Evolutionary conservation across 2,888 invertebrate species (phyloP), one percentile per base, ranked within the genome.

Genomic region (Diabrotica balteata): DNA sequence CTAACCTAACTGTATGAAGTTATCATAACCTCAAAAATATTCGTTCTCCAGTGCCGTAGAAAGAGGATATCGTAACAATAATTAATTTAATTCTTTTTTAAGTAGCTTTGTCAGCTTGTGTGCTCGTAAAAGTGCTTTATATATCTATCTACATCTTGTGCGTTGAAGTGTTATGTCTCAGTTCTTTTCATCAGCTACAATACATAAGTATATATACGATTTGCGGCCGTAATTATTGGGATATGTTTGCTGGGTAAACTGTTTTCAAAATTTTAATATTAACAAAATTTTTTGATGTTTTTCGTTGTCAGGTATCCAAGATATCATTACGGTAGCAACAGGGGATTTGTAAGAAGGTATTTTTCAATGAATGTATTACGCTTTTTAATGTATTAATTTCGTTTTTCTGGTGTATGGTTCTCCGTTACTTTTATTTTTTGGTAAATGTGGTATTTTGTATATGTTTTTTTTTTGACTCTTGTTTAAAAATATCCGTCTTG

Each of bases 261-360:
- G 46, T 17, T 7, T 7, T 52, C 52, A 52, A 64, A 64, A 51
- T 58, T 64, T 57, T 50, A 42, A 7, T 57, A 64, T 52, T 64
- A 59, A 58, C 52, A 22, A 69, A 60, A 50, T 59, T 62, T 68
- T 63, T 66, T 62, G 44, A 61, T 63, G 63, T 63, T 67, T 63
- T 69, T 65, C 67, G 57, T 49, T 65, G 65, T 70, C 64, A 73
- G 73, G 73, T 73, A 69, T 72, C 60, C 70, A 53, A 66, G 69
- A 65, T 73, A 74, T 69, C 69, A 66, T 65, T 71, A 72, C 72
- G 71, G 69, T 72, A 74, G 63, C 73, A 72, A 71, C 71, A 67
- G 70, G 61, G 68, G 71, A 68, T 66, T 66, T 68, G 53, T 61
- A 54, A 68, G 67, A 71, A 75, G 74, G 73, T 76, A 73, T 71